Evolutionary conservation across 92 coral and sea anemone species (phyloP).

Genomic region (Epizoanthus stellaris): DNA sequence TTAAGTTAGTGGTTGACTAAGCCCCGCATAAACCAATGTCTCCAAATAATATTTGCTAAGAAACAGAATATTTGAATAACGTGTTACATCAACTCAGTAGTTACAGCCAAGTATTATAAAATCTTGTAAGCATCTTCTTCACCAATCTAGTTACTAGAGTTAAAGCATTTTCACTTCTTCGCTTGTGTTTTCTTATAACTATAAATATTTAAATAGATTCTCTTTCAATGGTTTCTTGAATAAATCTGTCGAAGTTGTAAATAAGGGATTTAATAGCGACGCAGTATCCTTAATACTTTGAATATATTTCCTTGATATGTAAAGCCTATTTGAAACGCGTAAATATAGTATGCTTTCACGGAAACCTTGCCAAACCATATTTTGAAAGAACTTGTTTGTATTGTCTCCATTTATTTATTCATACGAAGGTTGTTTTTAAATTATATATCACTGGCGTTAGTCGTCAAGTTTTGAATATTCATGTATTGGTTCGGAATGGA

Average conservation of each 20-base stretch:
- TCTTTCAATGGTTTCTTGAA: not conserved
- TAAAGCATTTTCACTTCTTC: not conserved
- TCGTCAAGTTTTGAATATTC: constrained; percentile 1
- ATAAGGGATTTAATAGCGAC: no score
- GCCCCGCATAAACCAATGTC: no score
- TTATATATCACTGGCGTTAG: not conserved
- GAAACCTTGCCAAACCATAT: not conserved
- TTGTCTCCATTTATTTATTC: constrained; percentile 10
- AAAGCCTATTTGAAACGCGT: not conserved
- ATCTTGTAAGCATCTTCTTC: no score
- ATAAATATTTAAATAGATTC: constrained; percentile 23
- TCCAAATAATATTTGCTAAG: no score
- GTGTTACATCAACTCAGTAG: no score
- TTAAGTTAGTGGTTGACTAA: not conserved
- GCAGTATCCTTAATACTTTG: no score
- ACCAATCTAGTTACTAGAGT: not conserved
- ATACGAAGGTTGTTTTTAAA: constrained; percentile 12
- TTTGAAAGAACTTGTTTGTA: not conserved
- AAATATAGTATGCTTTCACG: not conserved
- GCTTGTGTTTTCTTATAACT: constrained; percentile 20
- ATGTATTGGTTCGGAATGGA: not conserved
- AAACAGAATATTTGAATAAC: no score
- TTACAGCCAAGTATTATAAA: no score
- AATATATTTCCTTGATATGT: not conserved
- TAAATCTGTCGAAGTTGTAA: not conserved